These are phyloP conservation scores for Edolisoma coerulescens DNA, from an alignment of 2,113 vertebrate species.

Conservation along the genomic window DNA sequence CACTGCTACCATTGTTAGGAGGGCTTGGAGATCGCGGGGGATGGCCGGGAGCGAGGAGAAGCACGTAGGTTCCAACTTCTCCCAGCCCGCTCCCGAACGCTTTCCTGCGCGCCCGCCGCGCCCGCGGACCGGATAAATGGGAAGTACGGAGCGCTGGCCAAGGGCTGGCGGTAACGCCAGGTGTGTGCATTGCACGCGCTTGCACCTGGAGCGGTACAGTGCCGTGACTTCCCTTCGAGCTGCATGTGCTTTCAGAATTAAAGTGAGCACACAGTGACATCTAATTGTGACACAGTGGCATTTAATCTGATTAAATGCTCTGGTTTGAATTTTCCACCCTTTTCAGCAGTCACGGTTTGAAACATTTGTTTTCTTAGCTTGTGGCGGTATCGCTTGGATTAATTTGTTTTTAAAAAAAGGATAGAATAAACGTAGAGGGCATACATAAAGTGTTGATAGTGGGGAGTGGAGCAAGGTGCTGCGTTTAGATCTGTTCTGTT, in stretches of 20 bases:
- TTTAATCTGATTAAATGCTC: background rate
- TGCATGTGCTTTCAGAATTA: background rate
- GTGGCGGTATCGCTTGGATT: background rate
- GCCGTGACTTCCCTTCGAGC: background rate
- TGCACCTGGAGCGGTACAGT: background rate
- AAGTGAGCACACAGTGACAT: constrained; percentile 28
- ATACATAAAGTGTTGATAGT: background rate
- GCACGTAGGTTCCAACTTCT: background rate
- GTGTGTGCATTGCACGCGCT: rapidly evolving
- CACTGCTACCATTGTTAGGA: constrained; percentile 33
- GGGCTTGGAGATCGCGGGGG: background rate
- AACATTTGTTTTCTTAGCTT: background rate
- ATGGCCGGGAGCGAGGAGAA: background rate
- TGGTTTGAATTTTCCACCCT: background rate
- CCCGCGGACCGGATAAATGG: background rate
- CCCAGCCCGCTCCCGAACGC: background rate
- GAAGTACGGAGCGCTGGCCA: rapidly evolving
- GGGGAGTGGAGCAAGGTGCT: background rate
- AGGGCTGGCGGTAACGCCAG: background rate
- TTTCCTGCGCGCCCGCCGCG: background rate
- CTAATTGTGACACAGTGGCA: constrained; percentile 25
- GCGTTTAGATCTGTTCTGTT: background rate
- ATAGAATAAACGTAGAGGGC: background rate
- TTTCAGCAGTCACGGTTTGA: background rate
- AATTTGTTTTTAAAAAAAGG: background rate